Evolutionary conservation across 2,888 invertebrate species (phyloP).

Genomic region (Opisthograptis luteolata): DNA sequence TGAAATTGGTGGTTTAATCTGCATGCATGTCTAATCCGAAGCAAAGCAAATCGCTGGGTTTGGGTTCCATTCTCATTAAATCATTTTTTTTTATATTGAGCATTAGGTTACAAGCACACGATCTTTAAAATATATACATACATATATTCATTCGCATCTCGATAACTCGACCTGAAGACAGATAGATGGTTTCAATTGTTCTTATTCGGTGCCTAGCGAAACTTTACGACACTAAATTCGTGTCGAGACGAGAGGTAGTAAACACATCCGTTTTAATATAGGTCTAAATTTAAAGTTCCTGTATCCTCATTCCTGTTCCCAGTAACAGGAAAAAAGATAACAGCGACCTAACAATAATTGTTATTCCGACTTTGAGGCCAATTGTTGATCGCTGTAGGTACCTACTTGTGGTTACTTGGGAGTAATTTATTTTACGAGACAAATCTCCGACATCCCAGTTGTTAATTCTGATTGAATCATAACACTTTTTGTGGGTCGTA

Average conservation of each 20-base stretch:
- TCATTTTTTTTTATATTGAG: no score
- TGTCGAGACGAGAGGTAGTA: constrained; percentile 20
- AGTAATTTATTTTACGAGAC: constrained; percentile 23
- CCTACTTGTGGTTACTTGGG: not conserved
- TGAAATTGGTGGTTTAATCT: no score
- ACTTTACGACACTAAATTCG: constrained; percentile 19
- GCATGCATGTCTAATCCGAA: no score
- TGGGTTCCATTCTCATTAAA: no score
- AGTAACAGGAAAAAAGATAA: constrained; percentile 6
- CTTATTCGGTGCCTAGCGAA: constrained; percentile 1
- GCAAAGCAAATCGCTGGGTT: no score
- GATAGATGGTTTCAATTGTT: constrained; percentile 8
- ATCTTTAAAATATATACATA: no score
- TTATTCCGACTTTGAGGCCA: constrained; percentile 4
- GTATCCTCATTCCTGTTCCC: constrained; percentile 10
- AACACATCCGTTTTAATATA: constrained; percentile 15
- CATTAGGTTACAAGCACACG: no score
- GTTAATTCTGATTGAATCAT: constrained; percentile 34
- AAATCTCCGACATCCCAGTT: constrained; percentile 34
- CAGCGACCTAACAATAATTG: not conserved
- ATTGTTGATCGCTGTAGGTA: not conserved
- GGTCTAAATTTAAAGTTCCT: constrained; percentile 23
- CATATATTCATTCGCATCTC: no score
- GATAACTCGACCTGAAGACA: not conserved
- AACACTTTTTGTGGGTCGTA: constrained; percentile 33